Evolutionary conservation across 2,113 vertebrate genomes (phyloP), one percentile per base, ranked within the genome.

Genomic region (Rhynchomys soricoides): DNA sequence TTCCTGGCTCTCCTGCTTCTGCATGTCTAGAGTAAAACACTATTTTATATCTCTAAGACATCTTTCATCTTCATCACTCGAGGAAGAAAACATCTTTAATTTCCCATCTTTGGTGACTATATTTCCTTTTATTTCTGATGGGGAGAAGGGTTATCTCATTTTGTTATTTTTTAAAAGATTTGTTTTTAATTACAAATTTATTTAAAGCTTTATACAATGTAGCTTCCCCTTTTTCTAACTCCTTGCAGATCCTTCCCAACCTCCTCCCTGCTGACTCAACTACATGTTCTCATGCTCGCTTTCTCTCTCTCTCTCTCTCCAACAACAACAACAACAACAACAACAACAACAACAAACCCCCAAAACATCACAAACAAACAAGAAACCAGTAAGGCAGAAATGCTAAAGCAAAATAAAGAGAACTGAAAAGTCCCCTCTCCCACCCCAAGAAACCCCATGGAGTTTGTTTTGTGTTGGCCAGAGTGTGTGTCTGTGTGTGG

Each of bases 111-210:
- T 64, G 22, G 71, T 88, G 75, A 79, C 37, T 50, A 10, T n/a
- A 64, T 86, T 81, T 11, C 52, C 1, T 87, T 90, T 64, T 37
- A 50, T 82, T 94, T 93, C 37, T 85, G 68, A 68, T 83, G 73
- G 43, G 7, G 5, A 86, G 26, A 95, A 64, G 19, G n/a, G 3
- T 66, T 52, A 73, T 22, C 66, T 85, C 31, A 12, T 43, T 62
- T 83, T 83, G n/a, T 62, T 62, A 43, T 17, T 43, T 83, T 55
- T 9, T 4, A 62, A 62, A 43, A 40, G n/a, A 59, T 62, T 64
- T 43, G 45, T 17, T 64, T 85, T 64, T 45, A 85, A 31, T 85
- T 43, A 45, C 26, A 85, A 83, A 29, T 45, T 85, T 31, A 45
- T 64, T 45, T 45, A 82, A 85, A 43, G 9, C 45, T 43, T 64